A percentile compares a stretch with the other conserved stretches of the same genome.
Conservation (phyloP, 2,113 vertebrate genomes). For the Calyptomena viridis region DNA sequence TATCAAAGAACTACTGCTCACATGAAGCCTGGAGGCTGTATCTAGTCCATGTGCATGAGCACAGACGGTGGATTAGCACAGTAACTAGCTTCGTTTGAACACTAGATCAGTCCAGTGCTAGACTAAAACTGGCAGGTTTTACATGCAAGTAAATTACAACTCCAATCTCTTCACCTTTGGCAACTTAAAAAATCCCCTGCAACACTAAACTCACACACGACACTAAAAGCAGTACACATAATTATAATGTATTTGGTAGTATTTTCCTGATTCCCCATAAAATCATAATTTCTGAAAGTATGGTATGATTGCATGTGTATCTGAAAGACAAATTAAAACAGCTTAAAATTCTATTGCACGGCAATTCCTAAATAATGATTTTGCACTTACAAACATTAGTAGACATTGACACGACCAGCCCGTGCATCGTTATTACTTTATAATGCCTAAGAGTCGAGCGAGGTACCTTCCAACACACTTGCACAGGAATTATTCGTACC, state of each 20-base stretch:
- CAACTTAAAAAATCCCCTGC: background rate
- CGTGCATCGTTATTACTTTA: background rate
- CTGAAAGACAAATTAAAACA: background rate
- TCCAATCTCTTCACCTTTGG: background rate
- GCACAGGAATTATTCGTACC: background rate
- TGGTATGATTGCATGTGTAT: fast-evolving
- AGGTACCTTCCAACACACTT: background rate
- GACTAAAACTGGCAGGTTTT: background rate
- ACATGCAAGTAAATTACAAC: background rate
- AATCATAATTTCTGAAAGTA: background rate
- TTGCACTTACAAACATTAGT: background rate
- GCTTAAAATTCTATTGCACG: background rate
- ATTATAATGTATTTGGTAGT: background rate
- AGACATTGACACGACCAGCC: fast-evolving
- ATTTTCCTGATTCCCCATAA: background rate
- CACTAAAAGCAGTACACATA: background rate
- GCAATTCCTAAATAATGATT: background rate
- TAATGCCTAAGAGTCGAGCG: background rate
- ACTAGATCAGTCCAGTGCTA: background rate
- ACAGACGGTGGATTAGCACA: background rate
- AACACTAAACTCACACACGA: background rate
- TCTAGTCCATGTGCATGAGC: background rate
- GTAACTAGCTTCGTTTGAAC: background rate
- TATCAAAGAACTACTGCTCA: background rate
- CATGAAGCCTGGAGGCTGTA: background rate